A percentile compares a stretch with the other conserved stretches of the same genome.
phyloP scores from a whole-genome alignment of 2,797 vertebrate genomes.

The Chrosomus eos region DNA sequence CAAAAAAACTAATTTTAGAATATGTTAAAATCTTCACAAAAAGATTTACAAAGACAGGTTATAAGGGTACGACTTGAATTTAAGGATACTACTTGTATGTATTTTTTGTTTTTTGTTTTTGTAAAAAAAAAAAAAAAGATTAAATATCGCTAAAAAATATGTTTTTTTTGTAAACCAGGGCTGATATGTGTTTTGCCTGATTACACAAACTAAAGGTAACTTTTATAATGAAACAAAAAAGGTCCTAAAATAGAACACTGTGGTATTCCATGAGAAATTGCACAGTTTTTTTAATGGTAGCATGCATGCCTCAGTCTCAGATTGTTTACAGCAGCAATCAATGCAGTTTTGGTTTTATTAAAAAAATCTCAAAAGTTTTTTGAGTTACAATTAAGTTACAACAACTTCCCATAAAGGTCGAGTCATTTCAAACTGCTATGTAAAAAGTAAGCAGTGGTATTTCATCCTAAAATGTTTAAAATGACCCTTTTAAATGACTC shows the following conservation, averaged over 20 bases:
- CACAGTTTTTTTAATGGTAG: neutral
- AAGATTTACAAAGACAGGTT: neutral
- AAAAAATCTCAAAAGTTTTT: too few relatives aligned
- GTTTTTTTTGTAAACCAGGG: too few relatives aligned
- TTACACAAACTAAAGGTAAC: neutral
- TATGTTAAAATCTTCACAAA: neutral
- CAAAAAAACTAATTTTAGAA: neutral
- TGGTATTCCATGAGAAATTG: neutral
- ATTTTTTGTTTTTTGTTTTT: neutral
- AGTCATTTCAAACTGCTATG: neutral
- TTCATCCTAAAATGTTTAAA: neutral
- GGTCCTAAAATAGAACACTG: neutral
- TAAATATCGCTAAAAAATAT: too few relatives aligned
- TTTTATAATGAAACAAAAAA: neutral
- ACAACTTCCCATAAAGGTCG: neutral
- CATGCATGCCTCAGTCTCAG: neutral
- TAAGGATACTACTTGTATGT: neutral
- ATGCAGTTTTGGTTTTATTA: neutral
- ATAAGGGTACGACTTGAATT: neutral
- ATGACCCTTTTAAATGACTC: neutral
- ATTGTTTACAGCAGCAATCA: neutral
- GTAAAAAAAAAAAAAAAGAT: neutral
- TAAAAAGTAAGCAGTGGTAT: neutral
- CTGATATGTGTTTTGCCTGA: neutral
- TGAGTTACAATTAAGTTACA: neutral